These are phyloP conservation scores for Chrysolophus pictus DNA, from an alignment of 2,797 vertebrate species.

Conservation along the genomic window DNA sequence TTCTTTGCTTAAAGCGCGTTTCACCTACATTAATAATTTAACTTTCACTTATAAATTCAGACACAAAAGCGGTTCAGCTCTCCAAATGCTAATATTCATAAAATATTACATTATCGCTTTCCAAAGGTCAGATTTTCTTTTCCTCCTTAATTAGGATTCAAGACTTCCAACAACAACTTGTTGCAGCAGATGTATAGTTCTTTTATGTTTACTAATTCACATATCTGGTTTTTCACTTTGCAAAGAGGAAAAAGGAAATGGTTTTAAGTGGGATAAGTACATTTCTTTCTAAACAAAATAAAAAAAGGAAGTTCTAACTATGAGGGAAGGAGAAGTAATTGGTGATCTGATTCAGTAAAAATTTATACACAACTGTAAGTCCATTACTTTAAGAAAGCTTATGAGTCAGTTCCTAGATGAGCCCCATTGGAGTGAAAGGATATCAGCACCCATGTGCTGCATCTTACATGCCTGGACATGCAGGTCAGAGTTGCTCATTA, in stretches of 20 bases:
- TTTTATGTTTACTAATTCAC: constrained; percentile 57
- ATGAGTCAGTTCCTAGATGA: background rate
- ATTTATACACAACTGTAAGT: background rate
- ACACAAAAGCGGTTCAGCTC: background rate
- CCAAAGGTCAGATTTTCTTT: constrained; percentile 46
- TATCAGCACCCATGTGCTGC: background rate
- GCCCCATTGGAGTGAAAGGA: background rate
- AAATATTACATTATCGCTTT: constrained; percentile 66
- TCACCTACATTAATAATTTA: constrained; percentile 73
- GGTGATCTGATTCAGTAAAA: background rate
- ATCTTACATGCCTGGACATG: background rate
- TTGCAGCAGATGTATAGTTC: constrained; percentile 40
- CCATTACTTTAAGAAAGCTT: background rate
- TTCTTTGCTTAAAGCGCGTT: constrained; percentile 57
- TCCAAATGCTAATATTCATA: constrained; percentile 53
- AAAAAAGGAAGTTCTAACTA: constrained; percentile 16
- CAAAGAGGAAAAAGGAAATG: constrained; percentile 46
- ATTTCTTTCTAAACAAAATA: background rate
- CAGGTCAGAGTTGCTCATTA: background rate
- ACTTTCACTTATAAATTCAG: constrained; percentile 48
- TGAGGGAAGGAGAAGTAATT: background rate
- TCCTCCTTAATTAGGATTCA: constrained; percentile 78
- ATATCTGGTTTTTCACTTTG: constrained; percentile 76
- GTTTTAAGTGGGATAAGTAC: constrained; percentile 37
- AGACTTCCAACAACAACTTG: constrained; percentile 62